Percentiles rank a stretch among this genome's conserved stretches.
Conservation (phyloP, 2,113 vertebrate species). For the Solenodon paradoxus region DNA sequence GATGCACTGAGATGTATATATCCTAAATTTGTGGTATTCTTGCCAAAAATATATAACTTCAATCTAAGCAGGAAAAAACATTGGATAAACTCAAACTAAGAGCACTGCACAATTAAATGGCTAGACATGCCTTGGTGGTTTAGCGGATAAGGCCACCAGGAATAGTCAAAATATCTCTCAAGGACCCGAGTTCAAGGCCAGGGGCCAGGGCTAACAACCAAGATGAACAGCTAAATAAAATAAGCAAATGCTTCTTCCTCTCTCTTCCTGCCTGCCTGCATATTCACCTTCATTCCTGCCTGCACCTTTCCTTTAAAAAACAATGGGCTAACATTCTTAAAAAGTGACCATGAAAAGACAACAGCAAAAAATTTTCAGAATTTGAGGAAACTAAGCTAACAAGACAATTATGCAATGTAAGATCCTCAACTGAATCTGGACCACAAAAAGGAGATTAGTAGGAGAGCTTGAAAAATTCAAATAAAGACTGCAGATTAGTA, state of each 20-base stretch:
- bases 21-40: neutral
- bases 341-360: neutral
- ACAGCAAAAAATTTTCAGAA: conserved; percentile 13
- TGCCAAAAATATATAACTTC: neutral
- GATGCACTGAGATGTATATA: neutral
- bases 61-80: neutral
- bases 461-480: neutral
- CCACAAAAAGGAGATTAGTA: neutral
- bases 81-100: neutral
- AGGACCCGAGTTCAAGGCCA: too few relatives aligned
- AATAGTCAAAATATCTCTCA: too few relatives aligned
- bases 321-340: neutral
- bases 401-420: neutral
- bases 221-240: too few relatives aligned
- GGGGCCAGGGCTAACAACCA: too few relatives aligned
- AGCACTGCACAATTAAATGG: neutral
- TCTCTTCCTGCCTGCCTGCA: too few relatives aligned
- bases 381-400: neutral
- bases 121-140: too few relatives aligned
- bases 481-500: neutral
- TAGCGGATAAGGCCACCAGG: too few relatives aligned
- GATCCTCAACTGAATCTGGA: neutral
- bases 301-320: too few relatives aligned
- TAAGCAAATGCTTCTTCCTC: too few relatives aligned
- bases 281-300: too few relatives aligned